Conservation (phyloP, 2,797 vertebrate species). For the Ctenopoma multispine region DNA sequence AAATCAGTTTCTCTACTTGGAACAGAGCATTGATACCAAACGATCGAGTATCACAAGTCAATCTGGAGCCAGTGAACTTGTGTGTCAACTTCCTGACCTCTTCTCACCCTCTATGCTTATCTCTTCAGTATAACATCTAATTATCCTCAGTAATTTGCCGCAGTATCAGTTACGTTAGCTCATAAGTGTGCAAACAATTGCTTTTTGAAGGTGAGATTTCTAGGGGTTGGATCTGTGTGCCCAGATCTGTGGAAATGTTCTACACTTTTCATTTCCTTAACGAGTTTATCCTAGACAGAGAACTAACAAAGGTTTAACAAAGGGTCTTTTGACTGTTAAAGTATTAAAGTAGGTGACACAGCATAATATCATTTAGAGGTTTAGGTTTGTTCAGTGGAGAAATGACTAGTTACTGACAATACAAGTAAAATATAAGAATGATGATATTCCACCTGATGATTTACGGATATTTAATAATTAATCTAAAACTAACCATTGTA, state of each 20-base stretch:
- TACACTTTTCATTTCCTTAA: not conserved
- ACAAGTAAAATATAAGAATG: not conserved
- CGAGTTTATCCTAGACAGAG: not conserved
- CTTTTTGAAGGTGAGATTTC: constrained; percentile 1
- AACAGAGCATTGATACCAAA: not conserved
- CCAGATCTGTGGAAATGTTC: not conserved
- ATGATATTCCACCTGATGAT: not conserved
- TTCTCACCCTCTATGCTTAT: constrained; percentile 1
- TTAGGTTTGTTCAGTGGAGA: not conserved
- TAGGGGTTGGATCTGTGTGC: not conserved
- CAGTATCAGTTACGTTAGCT: constrained; percentile 16
- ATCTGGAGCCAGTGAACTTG: not conserved
- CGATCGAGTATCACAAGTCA: not conserved
- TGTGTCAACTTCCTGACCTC: constrained; percentile 24
- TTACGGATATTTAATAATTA: not conserved
- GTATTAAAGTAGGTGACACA: not conserved
- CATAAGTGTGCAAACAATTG: constrained; percentile 36
- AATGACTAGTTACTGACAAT: not conserved
- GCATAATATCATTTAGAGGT: not conserved
- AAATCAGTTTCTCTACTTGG: not conserved
- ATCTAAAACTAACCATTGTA: constrained; percentile 1
- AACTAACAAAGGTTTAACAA: not conserved
- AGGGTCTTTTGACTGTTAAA: not conserved
- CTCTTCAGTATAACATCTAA: constrained; percentile 12
- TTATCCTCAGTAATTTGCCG: constrained; percentile 19